phyloP scores from a whole-genome alignment of 2,113 vertebrate species.

The Girardinichthys multiradiatus region DNA sequence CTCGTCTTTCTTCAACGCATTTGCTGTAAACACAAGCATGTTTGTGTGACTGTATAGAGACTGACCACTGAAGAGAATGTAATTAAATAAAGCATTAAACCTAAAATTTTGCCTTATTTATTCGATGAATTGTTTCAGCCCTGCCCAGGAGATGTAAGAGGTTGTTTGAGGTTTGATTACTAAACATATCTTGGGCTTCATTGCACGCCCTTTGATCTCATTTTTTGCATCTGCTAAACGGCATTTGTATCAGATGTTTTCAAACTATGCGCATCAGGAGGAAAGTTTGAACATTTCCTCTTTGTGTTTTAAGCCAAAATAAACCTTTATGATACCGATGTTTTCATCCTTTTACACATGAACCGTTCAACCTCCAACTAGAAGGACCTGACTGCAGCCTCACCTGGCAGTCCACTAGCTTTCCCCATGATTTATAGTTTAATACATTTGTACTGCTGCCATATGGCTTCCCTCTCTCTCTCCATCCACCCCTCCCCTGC shows the following conservation, averaged over 20 bases:
- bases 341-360: slow-evolving; percentile 27
- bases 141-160: neutral
- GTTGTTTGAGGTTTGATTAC: neutral
- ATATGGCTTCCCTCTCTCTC: slow-evolving; percentile 71
- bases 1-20: neutral
- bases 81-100: neutral
- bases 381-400: slow-evolving; percentile 55
- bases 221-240: neutral
- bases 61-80: neutral
- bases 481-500: slow-evolving; percentile 21
- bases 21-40: neutral
- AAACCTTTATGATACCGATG: neutral
- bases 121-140: neutral
- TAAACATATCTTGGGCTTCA: neutral
- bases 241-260: neutral
- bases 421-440: slow-evolving; percentile 77
- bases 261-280: neutral
- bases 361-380: slow-evolving; percentile 36
- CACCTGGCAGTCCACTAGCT: slow-evolving; percentile 69
- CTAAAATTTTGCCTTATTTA: neutral
- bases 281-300: neutral
- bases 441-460: slow-evolving; percentile 81
- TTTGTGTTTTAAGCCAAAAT: neutral
- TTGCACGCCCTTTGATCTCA: neutral
- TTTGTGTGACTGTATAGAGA: neutral